These are phyloP conservation scores for Troides helena DNA, from an alignment of 2,888 invertebrate species.

Conservation along the genomic window DNA sequence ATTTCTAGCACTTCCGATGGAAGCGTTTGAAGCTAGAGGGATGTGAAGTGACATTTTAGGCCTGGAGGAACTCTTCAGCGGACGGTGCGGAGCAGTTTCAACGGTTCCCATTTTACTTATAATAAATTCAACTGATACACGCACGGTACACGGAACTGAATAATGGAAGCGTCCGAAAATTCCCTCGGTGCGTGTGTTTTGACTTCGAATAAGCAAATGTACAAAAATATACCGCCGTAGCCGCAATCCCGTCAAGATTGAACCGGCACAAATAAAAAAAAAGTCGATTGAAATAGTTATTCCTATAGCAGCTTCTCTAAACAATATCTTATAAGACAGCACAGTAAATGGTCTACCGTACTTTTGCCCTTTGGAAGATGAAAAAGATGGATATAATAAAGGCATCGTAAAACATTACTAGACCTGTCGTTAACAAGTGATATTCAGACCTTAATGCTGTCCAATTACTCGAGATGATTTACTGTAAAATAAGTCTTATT, in stretches of 20 bases:
- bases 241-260: conserved; percentile 8
- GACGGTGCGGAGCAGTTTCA: neutral
- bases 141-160: conserved; percentile 44
- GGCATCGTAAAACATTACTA: too few species aligned
- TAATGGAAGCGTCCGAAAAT: conserved; percentile 12
- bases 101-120: conserved; percentile 7
- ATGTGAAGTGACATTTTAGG: conserved; percentile 73
- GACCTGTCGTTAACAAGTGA: too few species aligned
- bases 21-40: conserved; percentile 44
- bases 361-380: too few species aligned
- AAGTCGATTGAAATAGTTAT: neutral
- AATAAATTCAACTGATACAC: conserved; percentile 46
- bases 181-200: conserved; percentile 13
- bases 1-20: conserved; percentile 40
- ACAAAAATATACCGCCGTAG: conserved; percentile 25
- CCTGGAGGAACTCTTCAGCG: conserved; percentile 33
- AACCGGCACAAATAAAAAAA: conserved; percentile 1
- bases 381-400: too few species aligned
- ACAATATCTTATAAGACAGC: too few species aligned
- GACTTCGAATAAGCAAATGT: conserved; percentile 28
- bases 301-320: too few species aligned
- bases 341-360: too few species aligned
- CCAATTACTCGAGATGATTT: too few species aligned
- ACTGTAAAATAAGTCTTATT: too few species aligned
- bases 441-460: too few species aligned